Base-by-base conservation (phyloP, 2,888 invertebrate species). In the Conistra vaccinii region DNA sequence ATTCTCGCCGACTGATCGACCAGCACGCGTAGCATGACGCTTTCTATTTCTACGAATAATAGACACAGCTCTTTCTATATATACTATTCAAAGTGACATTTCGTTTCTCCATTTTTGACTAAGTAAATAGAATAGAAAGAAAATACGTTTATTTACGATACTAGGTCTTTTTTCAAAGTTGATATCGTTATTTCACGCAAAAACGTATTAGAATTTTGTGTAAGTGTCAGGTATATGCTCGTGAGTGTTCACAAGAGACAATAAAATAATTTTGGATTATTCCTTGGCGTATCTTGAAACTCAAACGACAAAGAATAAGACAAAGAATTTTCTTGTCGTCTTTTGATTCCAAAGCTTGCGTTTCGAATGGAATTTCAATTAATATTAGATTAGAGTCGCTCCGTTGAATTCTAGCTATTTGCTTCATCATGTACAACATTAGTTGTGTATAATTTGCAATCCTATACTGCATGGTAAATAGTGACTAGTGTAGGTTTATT, bases 321-420 rank as follows among this genome's bases (percentile, higher is more conserved):
- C 26, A 63, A 73, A 45, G 14, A 72, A 63, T 58, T 35, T 53
- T 57, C 55, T 51, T 26, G 32, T 29, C 20, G 32, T 63, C 26
- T 42, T 51, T 4, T 63, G 58, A 73, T 29, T 63, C 48, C 3
- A 17, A 26, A 66, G 61, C 55, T 72, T 51, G 26, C 6, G 26
- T 42, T 72, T 51, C 20, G n/a, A 63, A 57, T 58, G 80, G 58
- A 63, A 80, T 77, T 80, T 80, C 51, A 72, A 63, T 77, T 80
- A 63, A 51, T 42, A 45, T 63, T 42, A 57, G 48, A 76, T 71
- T 79, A 61, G 26, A 6, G 29, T 39, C 10, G 35, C 35, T 70
- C 9, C n/a, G 45, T n/a, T 78, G 39, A 70, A 61, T 62, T 55
- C 29, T 2, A 32, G 51, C 14, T 42, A 55, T 78, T 55, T 55